Percentiles rank a stretch among this genome's conserved stretches.
Evolutionary conservation across 2,888 invertebrate genomes (phyloP).

Genomic region (Tromatobia lineatoria): DNA sequence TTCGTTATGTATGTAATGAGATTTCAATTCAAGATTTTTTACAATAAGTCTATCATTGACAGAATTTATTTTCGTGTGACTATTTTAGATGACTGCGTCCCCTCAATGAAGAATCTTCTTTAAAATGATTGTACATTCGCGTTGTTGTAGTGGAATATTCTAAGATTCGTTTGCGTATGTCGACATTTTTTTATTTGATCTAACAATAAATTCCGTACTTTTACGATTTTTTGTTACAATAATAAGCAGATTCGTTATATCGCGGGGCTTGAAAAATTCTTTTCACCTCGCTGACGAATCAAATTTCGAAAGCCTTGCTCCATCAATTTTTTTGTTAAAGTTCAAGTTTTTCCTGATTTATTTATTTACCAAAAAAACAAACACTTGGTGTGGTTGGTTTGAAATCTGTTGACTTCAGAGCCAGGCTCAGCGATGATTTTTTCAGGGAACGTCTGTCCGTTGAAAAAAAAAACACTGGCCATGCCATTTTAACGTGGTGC

Average conservation of each 20-base stretch:
- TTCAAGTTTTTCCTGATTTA: constrained; percentile 23
- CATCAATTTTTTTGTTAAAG: not conserved
- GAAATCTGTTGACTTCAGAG: not conserved
- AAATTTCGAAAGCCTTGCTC: not conserved
- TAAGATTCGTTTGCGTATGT: too few species aligned
- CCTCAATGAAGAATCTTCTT: not conserved
- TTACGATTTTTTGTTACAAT: not conserved
- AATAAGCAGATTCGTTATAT: too few species aligned
- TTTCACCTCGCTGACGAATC: not conserved
- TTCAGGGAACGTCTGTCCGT: constrained; percentile 2
- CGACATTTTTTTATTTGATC: not conserved
- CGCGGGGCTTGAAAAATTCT: too few species aligned
- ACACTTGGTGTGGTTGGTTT: not conserved
- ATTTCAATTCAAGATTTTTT: too few species aligned
- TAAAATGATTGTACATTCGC: too few species aligned
- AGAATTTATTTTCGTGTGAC: too few species aligned
- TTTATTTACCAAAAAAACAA: constrained; percentile 25
- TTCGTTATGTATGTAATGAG: too few species aligned
- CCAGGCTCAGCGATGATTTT: constrained; percentile 5
- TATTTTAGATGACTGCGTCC: too few species aligned
- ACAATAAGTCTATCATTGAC: too few species aligned
- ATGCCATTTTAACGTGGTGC: constrained; percentile 35
- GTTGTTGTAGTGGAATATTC: too few species aligned
- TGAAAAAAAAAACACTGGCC: constrained; percentile 28
- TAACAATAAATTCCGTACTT: not conserved